phyloP scores from a whole-genome alignment of 2,888 invertebrate species.

The Phyto melanocephala region DNA sequence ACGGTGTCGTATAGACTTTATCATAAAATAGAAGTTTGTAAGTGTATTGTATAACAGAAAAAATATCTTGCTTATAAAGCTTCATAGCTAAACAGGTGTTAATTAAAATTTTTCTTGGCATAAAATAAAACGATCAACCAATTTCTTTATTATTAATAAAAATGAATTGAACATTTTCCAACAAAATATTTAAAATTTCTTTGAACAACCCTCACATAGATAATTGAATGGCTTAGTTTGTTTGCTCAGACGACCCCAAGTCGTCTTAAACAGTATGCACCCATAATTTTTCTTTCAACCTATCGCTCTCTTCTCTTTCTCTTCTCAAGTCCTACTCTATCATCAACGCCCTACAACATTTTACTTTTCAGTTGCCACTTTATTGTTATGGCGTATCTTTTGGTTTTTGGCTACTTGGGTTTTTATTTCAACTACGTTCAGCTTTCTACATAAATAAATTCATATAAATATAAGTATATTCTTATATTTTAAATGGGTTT shows the following conservation, averaged over 20 bases:
- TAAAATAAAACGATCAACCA: no score
- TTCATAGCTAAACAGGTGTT: no score
- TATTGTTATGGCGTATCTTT: constrained; percentile 57
- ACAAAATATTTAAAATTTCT: background rate
- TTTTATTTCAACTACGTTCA: background rate
- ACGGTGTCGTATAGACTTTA: no score
- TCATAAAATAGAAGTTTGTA: no score
- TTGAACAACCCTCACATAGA: constrained; percentile 12
- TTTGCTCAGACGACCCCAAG: constrained; percentile 77
- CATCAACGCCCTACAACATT: constrained; percentile 50
- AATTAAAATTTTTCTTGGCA: no score
- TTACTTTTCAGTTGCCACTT: background rate
- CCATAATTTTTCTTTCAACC: constrained; percentile 24
- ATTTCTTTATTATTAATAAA: no score
- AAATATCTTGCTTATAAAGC: no score
- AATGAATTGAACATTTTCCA: no score
- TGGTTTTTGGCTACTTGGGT: constrained; percentile 49
- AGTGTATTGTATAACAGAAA: no score
- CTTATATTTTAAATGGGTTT: constrained; percentile 69
- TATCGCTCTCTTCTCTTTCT: background rate
- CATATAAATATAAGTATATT: constrained; percentile 30
- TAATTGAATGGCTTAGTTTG: constrained; percentile 56
- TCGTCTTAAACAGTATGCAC: constrained; percentile 60
- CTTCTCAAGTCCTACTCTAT: constrained; percentile 44
- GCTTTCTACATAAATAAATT: constrained; percentile 28